Evolutionary conservation across 2,888 invertebrate species (phyloP).

Genomic region (Leptodirus hochenwartii): DNA sequence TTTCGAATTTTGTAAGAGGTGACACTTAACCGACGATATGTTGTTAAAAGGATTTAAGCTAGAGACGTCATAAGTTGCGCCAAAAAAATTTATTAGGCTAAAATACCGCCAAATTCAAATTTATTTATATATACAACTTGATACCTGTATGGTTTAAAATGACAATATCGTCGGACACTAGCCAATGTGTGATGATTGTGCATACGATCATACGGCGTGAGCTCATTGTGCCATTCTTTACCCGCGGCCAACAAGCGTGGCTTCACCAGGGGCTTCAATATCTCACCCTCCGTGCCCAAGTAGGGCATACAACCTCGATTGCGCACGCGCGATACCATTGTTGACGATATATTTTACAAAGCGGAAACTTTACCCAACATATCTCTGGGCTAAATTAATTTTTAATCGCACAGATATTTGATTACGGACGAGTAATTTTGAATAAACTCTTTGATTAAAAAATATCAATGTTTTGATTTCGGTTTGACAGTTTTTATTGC

Average conservation of each 20-base stretch:
- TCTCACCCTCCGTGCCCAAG: slow-evolving; percentile 28
- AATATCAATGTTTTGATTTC: no score
- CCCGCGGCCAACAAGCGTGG: slow-evolving; percentile 14
- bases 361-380: not conserved
- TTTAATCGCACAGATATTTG: not conserved
- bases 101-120: not conserved
- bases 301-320: slow-evolving; percentile 26
- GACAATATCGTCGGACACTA: slow-evolving; percentile 29
- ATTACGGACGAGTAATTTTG: not conserved
- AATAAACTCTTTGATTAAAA: no score
- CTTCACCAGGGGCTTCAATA: slow-evolving; percentile 24
- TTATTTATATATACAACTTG: not conserved
- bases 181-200: slow-evolving; percentile 34
- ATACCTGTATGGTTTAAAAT: slow-evolving; percentile 21
- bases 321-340: slow-evolving; percentile 13
- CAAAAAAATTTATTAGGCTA: no score
- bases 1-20: no score
- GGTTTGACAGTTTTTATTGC: no score
- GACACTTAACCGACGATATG: no score
- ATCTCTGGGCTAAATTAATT: slow-evolving; percentile 4
- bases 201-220: slow-evolving; percentile 28
- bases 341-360: slow-evolving; percentile 6
- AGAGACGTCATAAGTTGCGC: no score
- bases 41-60: no score
- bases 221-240: slow-evolving; percentile 21